Percentiles rank a stretch among this genome's conserved stretches.
Conservation (phyloP, 2,113 vertebrate species). For the Crypturellus undulatus region DNA sequence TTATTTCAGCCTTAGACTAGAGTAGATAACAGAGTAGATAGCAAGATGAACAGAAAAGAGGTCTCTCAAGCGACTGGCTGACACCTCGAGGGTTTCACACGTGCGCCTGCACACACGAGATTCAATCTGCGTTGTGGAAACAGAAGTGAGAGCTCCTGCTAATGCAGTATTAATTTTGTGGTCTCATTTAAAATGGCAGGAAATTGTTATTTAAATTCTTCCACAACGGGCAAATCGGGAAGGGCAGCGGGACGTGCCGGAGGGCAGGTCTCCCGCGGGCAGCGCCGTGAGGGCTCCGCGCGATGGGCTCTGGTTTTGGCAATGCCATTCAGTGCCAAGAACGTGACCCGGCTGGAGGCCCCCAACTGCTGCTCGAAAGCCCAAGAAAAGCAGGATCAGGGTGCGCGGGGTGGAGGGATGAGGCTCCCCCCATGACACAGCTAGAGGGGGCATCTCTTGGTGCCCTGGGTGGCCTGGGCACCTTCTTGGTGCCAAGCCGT, state of each 20-base stretch:
- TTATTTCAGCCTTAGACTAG: fast-evolving
- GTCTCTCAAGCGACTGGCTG: not conserved
- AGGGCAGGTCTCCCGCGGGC: fast-evolving
- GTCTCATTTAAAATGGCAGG: not conserved
- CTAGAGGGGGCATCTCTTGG: not conserved
- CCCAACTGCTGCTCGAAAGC: not conserved
- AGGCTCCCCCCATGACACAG: not conserved
- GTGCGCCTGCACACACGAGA: fast-evolving
- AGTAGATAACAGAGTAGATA: fast-evolving
- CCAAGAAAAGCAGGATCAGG: not conserved
- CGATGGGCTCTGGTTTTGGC: not conserved
- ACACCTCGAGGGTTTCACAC: not conserved
- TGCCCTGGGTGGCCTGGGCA: fast-evolving
- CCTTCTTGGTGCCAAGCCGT: not conserved
- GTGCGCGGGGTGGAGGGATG: not conserved
- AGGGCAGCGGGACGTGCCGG: not conserved
- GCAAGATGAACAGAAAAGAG: not conserved
- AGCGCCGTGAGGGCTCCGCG: not conserved
- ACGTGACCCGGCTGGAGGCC: not conserved
- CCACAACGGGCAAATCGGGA: not conserved
- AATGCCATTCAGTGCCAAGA: not conserved
- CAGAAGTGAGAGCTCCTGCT: not conserved
- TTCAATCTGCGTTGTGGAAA: no score
- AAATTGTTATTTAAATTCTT: not conserved
- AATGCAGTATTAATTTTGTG: not conserved